A percentile compares a stretch with the other conserved stretches of the same genome.
phyloP scores from a whole-genome alignment of 2,797 vertebrate species.

The Sylvia borin region DNA sequence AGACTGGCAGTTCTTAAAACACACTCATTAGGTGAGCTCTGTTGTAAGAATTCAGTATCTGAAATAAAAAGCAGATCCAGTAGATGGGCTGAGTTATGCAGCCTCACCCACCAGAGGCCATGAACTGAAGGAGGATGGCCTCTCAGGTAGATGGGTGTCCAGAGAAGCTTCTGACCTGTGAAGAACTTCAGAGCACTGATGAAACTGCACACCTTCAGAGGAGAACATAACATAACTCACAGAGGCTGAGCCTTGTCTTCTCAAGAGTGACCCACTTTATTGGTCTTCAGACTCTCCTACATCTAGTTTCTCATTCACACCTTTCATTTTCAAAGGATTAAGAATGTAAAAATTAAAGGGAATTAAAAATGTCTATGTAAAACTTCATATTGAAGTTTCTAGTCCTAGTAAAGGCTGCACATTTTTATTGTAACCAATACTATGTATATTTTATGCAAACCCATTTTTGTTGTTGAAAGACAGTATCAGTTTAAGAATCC shows the following conservation, averaged over 20 bases:
- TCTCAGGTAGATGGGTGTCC: background rate
- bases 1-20: background rate
- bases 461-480: background rate
- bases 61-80: background rate
- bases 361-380: background rate
- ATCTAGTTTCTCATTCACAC: background rate
- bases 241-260: background rate
- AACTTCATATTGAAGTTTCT: background rate
- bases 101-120: background rate
- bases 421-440: background rate
- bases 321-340: background rate
- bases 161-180: background rate
- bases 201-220: background rate
- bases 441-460: background rate
- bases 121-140: background rate
- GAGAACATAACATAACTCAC: background rate
- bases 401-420: background rate
- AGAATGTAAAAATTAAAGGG: background rate
- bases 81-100: background rate
- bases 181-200: background rate
- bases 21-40: background rate
- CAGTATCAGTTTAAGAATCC: background rate
- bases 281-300: background rate
- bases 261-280: background rate
- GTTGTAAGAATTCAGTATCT: background rate